Base-by-base conservation (phyloP, 2,113 vertebrate genomes). In the Natator depressus region DNA sequence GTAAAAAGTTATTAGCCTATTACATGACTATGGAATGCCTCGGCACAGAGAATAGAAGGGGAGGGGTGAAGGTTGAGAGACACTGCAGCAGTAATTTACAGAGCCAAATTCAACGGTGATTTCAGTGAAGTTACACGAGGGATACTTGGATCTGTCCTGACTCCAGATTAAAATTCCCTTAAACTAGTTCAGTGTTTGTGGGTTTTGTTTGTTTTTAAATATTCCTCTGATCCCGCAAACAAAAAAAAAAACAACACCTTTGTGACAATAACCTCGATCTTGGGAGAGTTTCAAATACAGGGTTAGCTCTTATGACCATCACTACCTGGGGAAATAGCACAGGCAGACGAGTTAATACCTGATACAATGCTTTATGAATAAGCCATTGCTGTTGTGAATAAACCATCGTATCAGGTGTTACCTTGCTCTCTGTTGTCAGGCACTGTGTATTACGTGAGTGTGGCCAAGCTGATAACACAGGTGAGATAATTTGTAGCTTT, bases 391-490 rank as follows among this genome's bases (percentile, higher is more conserved):
- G 22, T 9, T 75, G 69, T 31, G 25, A 19, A 38, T 53, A 69
- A 69, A 24, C 2, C 6, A 0, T 78, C 1, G 0, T 31, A 1
- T 65, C 78, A n/a, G n/a, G 62, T 19, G 20, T 4, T 10, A 6
- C 9, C 47, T 69, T 72, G 49, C 47, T 80, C 19, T 72, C 51
- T 50, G n/a, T 51, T 84, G 38, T 0, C 0, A 3, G 19, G 75
- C 38, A 12, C 38, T 47, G 11, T 14, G n/a, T 47, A 10, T 65
- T 35, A 1, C 1, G 5, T 4, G 84, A 42, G 76, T n/a, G 57
- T 2, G 50, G 80, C 47, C 46, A 59, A 55, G 76, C 12, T 84
- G 76, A 3, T 57, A 22, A 31, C 0, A 1, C 13, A 35, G 46
- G 10, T 10, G 50, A 82, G 8, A 38, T 35, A 25, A 29, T 1